phyloP scores from a whole-genome alignment of 30 jellyfish, hydroid and myxozoan genomes.

The Sanderia malayensis region DNA sequence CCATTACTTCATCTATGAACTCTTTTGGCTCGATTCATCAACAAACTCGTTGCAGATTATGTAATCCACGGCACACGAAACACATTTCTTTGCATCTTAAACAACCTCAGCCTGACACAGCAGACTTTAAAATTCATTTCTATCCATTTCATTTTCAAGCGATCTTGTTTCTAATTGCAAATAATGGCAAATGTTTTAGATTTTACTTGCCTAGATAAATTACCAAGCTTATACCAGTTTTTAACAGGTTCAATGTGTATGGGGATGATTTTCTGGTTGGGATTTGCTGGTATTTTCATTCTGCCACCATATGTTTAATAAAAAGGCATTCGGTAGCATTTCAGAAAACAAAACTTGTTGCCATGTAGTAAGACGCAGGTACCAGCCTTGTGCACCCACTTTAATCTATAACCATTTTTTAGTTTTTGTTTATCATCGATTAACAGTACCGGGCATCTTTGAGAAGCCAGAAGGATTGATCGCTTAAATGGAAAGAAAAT shows the following conservation, averaged over 20 bases:
- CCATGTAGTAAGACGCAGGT: constrained; percentile 42
- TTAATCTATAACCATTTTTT: too few relatives aligned
- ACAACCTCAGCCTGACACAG: too few relatives aligned
- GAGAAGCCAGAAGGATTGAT: too few relatives aligned
- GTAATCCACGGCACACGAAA: constrained; percentile 45
- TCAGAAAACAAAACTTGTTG: constrained; percentile 16
- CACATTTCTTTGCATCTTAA: background rate
- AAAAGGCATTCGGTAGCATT: constrained; percentile 47
- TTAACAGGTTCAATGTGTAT: constrained; percentile 47
- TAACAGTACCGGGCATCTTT: too few relatives aligned
- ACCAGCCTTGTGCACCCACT: too few relatives aligned
- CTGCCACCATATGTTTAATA: constrained; percentile 66
- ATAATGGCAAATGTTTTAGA: background rate
- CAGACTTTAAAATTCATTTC: too few relatives aligned
- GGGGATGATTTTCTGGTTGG: constrained; percentile 68
- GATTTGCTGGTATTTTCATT: constrained; percentile 56
- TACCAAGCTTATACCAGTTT: constrained; percentile 43
- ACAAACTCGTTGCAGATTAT: constrained; percentile 51
- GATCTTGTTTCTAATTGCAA: too few relatives aligned
- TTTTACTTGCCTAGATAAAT: constrained; percentile 13
- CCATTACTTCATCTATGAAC: constrained; percentile 38
- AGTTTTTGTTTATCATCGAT: too few relatives aligned
- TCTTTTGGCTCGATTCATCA: constrained; percentile 14
- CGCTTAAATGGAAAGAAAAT: too few relatives aligned
- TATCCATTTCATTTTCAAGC: too few relatives aligned